phyloP scores from a whole-genome alignment of 2,888 invertebrate species.

The Idaea aversata region DNA sequence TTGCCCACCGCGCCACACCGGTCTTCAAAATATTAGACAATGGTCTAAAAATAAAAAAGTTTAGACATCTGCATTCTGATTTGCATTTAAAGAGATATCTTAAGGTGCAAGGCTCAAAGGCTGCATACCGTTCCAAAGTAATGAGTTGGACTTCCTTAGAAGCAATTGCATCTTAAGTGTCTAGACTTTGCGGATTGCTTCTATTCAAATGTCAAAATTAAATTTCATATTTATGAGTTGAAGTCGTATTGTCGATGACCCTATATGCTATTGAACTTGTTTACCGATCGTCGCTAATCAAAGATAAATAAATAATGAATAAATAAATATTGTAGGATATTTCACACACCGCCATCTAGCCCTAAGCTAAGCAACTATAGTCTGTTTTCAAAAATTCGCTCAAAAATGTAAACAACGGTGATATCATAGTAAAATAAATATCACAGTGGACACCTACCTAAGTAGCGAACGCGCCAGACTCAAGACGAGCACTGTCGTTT shows the following conservation, averaged over 20 bases:
- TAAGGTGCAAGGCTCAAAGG: slow-evolving; percentile 18
- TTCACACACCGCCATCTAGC: neutral
- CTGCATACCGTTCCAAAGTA: slow-evolving; percentile 11
- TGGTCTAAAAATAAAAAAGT: neutral
- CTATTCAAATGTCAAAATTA: slow-evolving; percentile 36
- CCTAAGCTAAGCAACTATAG: too few species aligned
- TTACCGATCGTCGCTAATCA: slow-evolving; percentile 22
- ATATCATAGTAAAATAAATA: too few species aligned
- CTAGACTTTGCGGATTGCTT: slow-evolving; percentile 21
- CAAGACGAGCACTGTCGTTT: too few species aligned
- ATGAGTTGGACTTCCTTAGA: slow-evolving; percentile 10
- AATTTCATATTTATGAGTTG: slow-evolving; percentile 32
- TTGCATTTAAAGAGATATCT: slow-evolving; percentile 21
- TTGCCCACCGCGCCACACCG: too few species aligned
- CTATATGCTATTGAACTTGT: slow-evolving; percentile 25
- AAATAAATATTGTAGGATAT: neutral
- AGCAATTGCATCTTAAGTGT: slow-evolving; percentile 34
- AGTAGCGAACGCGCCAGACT: too few species aligned
- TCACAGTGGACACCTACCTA: too few species aligned
- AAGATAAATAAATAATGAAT: neutral
- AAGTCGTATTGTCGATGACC: slow-evolving; percentile 10
- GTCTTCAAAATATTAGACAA: too few species aligned
- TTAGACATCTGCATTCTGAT: slow-evolving; percentile 13
- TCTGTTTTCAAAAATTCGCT: too few species aligned
- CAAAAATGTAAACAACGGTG: too few species aligned